Evolutionary conservation across 1,140 invertebrate genomes (phyloP).

Genomic region (Oppia nitens): DNA sequence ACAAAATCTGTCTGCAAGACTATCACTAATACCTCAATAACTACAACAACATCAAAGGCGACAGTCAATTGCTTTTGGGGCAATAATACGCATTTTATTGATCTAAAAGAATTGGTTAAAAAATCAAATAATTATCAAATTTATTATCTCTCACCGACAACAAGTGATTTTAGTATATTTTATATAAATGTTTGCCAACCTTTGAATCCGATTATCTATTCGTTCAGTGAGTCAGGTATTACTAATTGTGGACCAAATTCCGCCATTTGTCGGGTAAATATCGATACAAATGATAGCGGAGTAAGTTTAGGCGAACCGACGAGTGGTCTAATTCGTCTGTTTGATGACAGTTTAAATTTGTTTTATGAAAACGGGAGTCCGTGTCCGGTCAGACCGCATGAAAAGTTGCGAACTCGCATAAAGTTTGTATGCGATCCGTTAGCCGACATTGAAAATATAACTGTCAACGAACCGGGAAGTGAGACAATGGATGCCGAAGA

Average conservation of each 20-base stretch:
- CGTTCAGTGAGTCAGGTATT: neutral
- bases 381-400: constrained; percentile 20
- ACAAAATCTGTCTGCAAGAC: too few relatives aligned
- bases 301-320: constrained; percentile 26
- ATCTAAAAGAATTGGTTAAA: constrained; percentile 25
- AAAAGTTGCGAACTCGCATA: constrained; percentile 24
- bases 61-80: constrained; percentile 24
- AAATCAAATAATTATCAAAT: constrained; percentile 23
- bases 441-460: neutral
- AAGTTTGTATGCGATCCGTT: constrained; percentile 25
- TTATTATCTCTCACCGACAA: constrained; percentile 14
- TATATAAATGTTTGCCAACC: constrained; percentile 29
- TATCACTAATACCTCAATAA: too few relatives aligned
- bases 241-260: constrained; percentile 26
- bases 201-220: constrained; percentile 23
- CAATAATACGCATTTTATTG: constrained; percentile 22
- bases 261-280: constrained; percentile 23
- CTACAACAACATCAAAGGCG: too few relatives aligned
- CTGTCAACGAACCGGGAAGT: neutral
- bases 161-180: constrained; percentile 16
- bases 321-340: constrained; percentile 21
- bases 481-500: constrained; percentile 9
- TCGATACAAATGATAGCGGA: constrained; percentile 14
- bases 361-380: constrained; percentile 25
- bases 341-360: constrained; percentile 22